Percentiles rank a stretch among this genome's conserved stretches.
phyloP scores from a whole-genome alignment of 1,140 invertebrate genomes.

The Neodiprion fabricii region DNA sequence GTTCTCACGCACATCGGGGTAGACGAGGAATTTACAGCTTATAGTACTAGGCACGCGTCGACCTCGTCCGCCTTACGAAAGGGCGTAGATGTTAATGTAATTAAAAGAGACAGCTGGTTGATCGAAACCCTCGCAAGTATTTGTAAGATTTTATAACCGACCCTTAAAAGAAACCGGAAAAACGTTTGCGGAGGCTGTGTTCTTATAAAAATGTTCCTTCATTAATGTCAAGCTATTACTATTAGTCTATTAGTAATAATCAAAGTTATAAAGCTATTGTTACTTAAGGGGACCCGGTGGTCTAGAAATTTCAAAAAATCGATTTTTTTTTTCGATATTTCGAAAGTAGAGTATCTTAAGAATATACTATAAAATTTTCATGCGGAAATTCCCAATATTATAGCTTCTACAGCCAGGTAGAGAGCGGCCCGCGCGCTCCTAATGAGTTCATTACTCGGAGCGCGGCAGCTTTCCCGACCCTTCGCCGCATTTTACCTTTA shows the following conservation, averaged over 20 bases:
- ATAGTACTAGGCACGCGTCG: slow-evolving; percentile 37
- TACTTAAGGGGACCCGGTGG: no score
- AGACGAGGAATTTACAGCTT: slow-evolving; percentile 28
- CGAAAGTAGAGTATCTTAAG: no score
- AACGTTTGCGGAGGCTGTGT: slow-evolving; percentile 19
- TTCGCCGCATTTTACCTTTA: slow-evolving; percentile 11
- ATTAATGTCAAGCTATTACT: no score
- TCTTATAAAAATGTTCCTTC: not conserved
- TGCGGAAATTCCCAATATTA: no score
- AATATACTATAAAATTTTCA: no score
- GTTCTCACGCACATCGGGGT: slow-evolving; percentile 24
- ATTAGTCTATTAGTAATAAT: no score
- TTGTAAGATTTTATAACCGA: slow-evolving; percentile 26
- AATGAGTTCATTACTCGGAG: not conserved
- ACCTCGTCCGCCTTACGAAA: slow-evolving; percentile 31
- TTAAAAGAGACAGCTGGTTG: slow-evolving; percentile 37
- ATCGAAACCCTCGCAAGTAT: slow-evolving; percentile 29
- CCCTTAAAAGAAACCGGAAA: slow-evolving; percentile 15
- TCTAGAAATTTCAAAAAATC: no score
- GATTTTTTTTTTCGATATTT: no score
- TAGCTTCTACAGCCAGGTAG: no score
- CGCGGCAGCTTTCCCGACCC: slow-evolving; percentile 10
- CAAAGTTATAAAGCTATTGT: no score
- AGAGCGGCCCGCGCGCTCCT: no score
- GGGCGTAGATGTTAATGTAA: slow-evolving; percentile 33